Evolutionary conservation across 2,888 invertebrate species (phyloP).

Genomic region (Cephalotes varians): DNA sequence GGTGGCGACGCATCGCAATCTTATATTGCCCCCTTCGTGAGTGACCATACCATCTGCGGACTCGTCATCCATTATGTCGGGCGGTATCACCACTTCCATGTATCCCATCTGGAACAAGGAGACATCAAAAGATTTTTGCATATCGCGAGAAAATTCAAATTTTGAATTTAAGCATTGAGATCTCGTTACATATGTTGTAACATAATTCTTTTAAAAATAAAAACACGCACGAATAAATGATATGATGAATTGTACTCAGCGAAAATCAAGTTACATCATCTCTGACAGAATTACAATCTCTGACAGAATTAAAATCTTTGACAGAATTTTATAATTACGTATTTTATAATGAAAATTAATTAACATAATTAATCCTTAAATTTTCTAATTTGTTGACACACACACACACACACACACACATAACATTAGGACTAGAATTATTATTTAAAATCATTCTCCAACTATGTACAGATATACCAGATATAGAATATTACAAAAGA

Average conservation of each 20-base stretch:
- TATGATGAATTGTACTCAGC: not conserved
- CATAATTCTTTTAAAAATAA: not conserved
- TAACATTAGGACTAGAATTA: not conserved
- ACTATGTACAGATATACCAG: no score
- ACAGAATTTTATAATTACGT: not conserved
- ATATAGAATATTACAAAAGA: conserved; percentile 3
- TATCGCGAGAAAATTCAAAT: not conserved
- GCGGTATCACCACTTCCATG: conserved; percentile 94
- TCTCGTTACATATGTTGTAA: not conserved
- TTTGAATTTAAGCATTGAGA: not conserved
- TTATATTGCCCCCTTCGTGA: conserved; percentile 92
- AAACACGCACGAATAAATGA: not conserved
- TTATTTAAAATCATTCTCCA: not conserved
- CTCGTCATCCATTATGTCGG: conserved; percentile 91
- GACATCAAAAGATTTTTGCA: not conserved
- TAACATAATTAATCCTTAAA: not conserved
- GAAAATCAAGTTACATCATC: not conserved
- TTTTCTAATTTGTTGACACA: not conserved
- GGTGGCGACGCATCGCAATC: conserved; percentile 92
- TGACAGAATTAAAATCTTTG: not conserved
- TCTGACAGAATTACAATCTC: no score
- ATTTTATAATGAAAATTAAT: not conserved
- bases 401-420: no score
- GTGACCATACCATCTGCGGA: conserved; percentile 93
- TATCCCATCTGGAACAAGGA: conserved; percentile 90